Percentiles rank a stretch among this genome's conserved stretches.
These are phyloP conservation scores for Callipepla squamata DNA, from an alignment of 2,113 vertebrate genomes.

Conservation along the genomic window DNA sequence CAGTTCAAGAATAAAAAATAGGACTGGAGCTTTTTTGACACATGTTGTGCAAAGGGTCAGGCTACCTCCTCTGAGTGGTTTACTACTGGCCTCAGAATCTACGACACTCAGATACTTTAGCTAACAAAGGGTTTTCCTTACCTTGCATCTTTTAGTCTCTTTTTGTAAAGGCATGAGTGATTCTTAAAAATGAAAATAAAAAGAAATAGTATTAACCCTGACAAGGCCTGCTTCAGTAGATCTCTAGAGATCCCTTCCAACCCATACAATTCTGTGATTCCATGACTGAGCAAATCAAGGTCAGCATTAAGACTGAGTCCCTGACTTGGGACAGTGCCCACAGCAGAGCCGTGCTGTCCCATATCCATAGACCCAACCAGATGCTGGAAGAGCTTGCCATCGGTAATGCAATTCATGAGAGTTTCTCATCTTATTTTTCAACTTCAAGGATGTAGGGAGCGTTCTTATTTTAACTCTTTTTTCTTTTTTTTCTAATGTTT, in stretches of 20 bases:
- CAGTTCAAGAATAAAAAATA: constrained; percentile 9
- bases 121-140: neutral
- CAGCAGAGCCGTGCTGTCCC: neutral
- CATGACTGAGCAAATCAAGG: neutral
- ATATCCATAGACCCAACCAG: neutral
- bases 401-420: neutral
- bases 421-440: neutral
- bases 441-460: neutral
- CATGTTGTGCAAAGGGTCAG: neutral
- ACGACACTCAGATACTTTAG: neutral
- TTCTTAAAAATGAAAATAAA: neutral
- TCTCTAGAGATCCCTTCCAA: too few species aligned
- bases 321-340: neutral
- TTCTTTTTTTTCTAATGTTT: neutral
- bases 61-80: neutral
- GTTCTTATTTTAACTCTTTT: neutral
- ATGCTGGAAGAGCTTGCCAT: neutral
- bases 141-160: neutral
- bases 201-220: neutral
- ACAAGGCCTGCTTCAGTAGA: neutral
- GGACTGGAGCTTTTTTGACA: neutral
- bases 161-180: neutral
- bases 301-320: neutral
- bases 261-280: too few species aligned
- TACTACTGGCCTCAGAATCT: neutral